These are phyloP conservation scores for Caenorhabditis sp. DNA, from an alignment of 2,888 invertebrate species.

Conservation along the genomic window DNA sequence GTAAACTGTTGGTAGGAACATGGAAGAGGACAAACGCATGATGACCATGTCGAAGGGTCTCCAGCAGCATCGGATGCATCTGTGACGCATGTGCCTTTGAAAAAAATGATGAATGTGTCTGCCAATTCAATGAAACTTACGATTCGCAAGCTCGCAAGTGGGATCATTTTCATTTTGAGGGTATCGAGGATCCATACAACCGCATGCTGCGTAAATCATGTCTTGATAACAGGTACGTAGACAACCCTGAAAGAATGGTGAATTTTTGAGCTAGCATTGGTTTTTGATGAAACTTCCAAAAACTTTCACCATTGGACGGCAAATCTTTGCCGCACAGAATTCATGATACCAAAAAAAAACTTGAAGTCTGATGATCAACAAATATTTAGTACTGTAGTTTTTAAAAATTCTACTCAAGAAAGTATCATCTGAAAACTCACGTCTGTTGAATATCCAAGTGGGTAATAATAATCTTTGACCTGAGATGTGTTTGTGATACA, in stretches of 20 bases:
- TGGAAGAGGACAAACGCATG: constrained; percentile 52
- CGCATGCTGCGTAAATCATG: constrained; percentile 37
- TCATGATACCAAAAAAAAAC: too few species aligned
- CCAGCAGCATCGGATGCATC: constrained; percentile 41
- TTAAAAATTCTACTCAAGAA: too few species aligned
- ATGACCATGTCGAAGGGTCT: constrained; percentile 51
- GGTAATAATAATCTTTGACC: constrained; percentile 54
- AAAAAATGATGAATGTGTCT: too few species aligned
- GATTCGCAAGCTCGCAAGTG: constrained; percentile 34
- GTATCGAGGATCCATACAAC: constrained; percentile 60
- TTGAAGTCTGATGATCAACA: too few species aligned
- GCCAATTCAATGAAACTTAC: background rate
- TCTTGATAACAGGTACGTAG: constrained; percentile 59
- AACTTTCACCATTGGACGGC: too few species aligned
- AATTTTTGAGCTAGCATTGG: background rate
- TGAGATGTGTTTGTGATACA: constrained; percentile 49
- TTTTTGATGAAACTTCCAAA: background rate
- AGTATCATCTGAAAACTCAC: too few species aligned
- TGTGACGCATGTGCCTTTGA: constrained; percentile 38
- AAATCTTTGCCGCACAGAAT: too few species aligned
- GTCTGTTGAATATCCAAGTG: constrained; percentile 52
- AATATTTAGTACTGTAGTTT: too few species aligned
- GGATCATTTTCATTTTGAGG: constrained; percentile 27
- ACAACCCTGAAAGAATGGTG: constrained; percentile 44
- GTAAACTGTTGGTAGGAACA: constrained; percentile 47